phyloP scores from a whole-genome alignment of 2,113 vertebrate genomes.

The Butorides virescens region DNA sequence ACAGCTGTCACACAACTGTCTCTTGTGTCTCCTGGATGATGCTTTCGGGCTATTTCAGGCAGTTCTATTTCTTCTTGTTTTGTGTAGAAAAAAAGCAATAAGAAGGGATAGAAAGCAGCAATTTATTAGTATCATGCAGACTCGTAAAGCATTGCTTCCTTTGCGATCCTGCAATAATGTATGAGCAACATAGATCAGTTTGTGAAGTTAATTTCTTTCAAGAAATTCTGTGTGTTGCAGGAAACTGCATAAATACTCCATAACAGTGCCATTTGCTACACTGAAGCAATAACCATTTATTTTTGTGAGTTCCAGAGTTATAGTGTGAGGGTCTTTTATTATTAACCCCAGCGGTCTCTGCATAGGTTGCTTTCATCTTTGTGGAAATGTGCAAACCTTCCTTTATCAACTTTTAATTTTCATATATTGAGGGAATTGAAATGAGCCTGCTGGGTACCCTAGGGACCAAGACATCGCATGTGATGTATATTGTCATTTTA shows the following conservation, averaged over 20 bases:
- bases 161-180: neutral
- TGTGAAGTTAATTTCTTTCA: constrained; percentile 51
- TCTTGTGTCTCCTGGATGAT: neutral
- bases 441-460: neutral
- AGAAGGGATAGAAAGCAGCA: neutral
- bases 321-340: neutral
- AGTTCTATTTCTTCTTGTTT: neutral
- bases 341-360: constrained; percentile 14
- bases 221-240: constrained; percentile 1
- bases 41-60: neutral
- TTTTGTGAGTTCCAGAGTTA: constrained; percentile 50
- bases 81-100: neutral
- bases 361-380: constrained; percentile 38
- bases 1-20: neutral
- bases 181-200: constrained; percentile 43
- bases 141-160: constrained; percentile 55
- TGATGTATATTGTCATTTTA: neutral
- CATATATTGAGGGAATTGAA: neutral
- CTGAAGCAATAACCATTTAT: constrained; percentile 53
- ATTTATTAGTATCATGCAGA: constrained; percentile 12
- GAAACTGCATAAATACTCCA: constrained; percentile 41
- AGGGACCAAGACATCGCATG: neutral
- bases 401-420: constrained; percentile 43
- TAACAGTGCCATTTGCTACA: constrained; percentile 53
- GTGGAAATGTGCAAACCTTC: constrained; percentile 31